Percentiles rank a stretch among this genome's conserved stretches.
Evolutionary conservation across 2,113 vertebrate species (phyloP).

Genomic region (Taxidea taxus): DNA sequence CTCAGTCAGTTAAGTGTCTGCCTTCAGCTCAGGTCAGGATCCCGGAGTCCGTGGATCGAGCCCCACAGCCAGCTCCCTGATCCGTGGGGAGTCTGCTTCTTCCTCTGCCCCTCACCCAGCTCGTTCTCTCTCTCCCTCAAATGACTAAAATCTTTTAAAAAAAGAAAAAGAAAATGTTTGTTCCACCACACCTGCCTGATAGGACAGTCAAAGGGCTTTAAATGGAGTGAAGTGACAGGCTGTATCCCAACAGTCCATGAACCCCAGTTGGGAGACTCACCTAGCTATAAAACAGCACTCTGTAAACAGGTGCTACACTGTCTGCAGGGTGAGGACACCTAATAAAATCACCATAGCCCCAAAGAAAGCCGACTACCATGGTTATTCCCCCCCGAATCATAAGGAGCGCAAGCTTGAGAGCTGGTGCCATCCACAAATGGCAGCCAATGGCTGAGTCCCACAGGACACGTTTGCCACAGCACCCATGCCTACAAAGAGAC

Average conservation of each 20-base stretch:
- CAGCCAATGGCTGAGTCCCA: background rate
- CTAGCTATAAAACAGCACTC: fast-evolving
- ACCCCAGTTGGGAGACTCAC: background rate
- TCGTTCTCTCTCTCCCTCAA: background rate
- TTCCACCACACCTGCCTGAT: background rate
- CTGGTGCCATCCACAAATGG: fast-evolving
- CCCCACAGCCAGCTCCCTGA: no score
- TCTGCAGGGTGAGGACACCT: background rate
- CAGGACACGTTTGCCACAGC: fast-evolving
- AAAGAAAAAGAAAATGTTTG: background rate
- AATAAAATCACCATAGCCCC: background rate
- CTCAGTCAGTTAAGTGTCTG: background rate
- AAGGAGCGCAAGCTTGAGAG: no score
- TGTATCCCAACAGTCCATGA: fast-evolving
- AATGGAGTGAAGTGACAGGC: background rate
- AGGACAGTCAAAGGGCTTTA: background rate
- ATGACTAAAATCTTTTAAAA: background rate
- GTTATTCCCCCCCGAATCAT: background rate
- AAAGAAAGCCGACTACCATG: background rate
- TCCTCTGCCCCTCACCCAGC: no score
- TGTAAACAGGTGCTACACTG: fast-evolving
- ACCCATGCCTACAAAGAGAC: background rate
- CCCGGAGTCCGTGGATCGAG: no score
- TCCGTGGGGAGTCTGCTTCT: background rate
- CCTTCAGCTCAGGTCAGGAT: background rate